Conservation (phyloP, 1,140 invertebrate species). For the Macrostomum lignano region DNA sequence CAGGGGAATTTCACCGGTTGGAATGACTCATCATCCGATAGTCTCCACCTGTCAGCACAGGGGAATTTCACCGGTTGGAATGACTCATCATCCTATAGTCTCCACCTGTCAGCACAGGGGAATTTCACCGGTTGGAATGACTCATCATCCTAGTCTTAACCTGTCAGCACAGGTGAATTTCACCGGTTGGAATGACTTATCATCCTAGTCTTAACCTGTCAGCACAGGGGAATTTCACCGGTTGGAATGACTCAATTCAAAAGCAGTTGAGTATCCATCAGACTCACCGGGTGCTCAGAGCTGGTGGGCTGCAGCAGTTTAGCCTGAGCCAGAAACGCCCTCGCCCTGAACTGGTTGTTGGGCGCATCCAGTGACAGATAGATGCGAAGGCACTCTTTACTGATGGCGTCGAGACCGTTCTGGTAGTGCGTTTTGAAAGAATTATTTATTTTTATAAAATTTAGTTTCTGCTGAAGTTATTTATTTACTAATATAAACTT, state of each 20-base stretch:
- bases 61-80: too few species aligned
- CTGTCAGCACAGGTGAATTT: too few species aligned
- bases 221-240: too few species aligned
- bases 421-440: constrained; percentile 6
- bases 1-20: too few species aligned
- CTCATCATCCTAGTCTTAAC: too few species aligned
- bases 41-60: too few species aligned
- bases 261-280: not conserved
- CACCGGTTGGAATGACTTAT: too few species aligned
- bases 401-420: constrained; percentile 11
- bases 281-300: constrained; percentile 8
- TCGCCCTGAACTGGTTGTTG: constrained; percentile 22
- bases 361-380: constrained; percentile 23
- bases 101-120: too few species aligned
- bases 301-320: constrained; percentile 17
- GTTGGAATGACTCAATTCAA: not conserved
- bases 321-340: constrained; percentile 24
- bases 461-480: not conserved
- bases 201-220: too few species aligned
- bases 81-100: too few species aligned
- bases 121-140: too few species aligned
- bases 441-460: constrained; percentile 2
- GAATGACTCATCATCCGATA: too few species aligned
- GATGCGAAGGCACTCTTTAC: constrained; percentile 20
- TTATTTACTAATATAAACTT: not conserved